Conservation (phyloP, 2,797 vertebrate genomes). For the Lagocephalus sceleratus region DNA sequence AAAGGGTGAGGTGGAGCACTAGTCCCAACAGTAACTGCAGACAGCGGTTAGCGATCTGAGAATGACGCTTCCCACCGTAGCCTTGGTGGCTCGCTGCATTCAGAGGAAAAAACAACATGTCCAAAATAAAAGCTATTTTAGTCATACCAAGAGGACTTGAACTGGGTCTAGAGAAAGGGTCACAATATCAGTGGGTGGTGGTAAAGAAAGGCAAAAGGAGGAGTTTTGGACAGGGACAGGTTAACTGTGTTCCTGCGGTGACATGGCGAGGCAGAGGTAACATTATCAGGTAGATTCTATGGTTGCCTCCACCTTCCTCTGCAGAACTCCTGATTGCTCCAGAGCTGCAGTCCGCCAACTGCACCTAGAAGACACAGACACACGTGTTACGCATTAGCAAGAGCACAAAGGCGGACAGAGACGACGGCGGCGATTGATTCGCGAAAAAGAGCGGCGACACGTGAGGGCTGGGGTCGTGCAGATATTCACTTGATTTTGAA, state of each 20-base stretch:
- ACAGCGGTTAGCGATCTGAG: slow-evolving; percentile 66
- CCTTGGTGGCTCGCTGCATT: slow-evolving; percentile 63
- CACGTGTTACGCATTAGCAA: slow-evolving; percentile 12
- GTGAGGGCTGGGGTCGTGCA: too few relatives aligned
- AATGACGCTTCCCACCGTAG: slow-evolving; percentile 56
- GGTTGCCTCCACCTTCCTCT: slow-evolving; percentile 63
- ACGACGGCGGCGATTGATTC: slow-evolving; percentile 20
- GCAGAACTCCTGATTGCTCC: slow-evolving; percentile 60
- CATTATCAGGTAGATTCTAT: slow-evolving; percentile 70
- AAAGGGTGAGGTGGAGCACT: slow-evolving; percentile 71
- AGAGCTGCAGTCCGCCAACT: slow-evolving; percentile 65
- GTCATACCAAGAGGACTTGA: slow-evolving; percentile 55
- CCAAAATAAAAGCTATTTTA: slow-evolving; percentile 62
- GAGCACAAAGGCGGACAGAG: slow-evolving; percentile 2
- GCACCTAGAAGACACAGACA: slow-evolving; percentile 69
- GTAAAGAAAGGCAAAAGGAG: slow-evolving; percentile 57
- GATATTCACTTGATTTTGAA: too few relatives aligned
- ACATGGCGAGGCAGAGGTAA: slow-evolving; percentile 50
- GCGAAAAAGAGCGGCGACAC: not conserved
- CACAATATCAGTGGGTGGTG: slow-evolving; percentile 45
- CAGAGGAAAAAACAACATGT: slow-evolving; percentile 71
- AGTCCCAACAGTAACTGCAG: slow-evolving; percentile 76
- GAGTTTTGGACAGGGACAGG: slow-evolving; percentile 45
- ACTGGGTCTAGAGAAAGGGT: slow-evolving; percentile 28
- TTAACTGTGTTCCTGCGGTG: slow-evolving; percentile 51